These are phyloP conservation scores for Neolamprologus hecqui DNA, from an alignment of 2,113 vertebrate species.

Conservation along the genomic window DNA sequence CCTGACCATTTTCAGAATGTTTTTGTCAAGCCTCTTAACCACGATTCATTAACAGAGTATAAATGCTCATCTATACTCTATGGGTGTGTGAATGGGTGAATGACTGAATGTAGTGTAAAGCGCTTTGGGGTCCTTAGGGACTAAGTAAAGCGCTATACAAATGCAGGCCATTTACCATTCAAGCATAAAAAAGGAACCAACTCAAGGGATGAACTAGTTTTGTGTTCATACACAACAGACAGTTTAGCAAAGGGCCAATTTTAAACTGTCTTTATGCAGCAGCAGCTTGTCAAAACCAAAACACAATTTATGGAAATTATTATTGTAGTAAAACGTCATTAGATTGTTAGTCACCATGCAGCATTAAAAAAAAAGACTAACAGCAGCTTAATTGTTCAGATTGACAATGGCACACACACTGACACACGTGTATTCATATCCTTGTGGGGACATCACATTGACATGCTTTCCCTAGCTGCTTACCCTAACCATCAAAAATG, in stretches of 20 bases:
- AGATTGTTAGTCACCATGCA: not conserved
- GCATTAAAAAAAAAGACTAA: not conserved
- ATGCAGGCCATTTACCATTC: not conserved
- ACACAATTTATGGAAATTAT: not conserved
- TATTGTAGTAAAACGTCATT: not conserved
- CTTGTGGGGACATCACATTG: not conserved
- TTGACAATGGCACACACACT: not conserved
- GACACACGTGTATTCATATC: not conserved
- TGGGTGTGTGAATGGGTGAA: not conserved
- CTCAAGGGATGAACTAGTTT: not conserved
- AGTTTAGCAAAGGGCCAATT: not conserved
- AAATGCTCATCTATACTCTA: not conserved
- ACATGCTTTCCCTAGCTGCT: not conserved
- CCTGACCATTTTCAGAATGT: not conserved
- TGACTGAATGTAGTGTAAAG: not conserved
- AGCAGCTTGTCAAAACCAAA: not conserved
- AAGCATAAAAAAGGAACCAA: not conserved
- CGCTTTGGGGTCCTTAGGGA: no score
- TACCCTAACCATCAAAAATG: not conserved
- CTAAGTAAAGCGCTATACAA: not conserved
- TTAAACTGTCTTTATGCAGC: not conserved
- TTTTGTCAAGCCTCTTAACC: not conserved
- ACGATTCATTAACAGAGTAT: accelerated
- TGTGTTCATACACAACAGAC: not conserved
- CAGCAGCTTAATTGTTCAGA: not conserved